Evolutionary conservation across 2,113 vertebrate genomes (phyloP).

Genomic region (Ceratotherium simum): DNA sequence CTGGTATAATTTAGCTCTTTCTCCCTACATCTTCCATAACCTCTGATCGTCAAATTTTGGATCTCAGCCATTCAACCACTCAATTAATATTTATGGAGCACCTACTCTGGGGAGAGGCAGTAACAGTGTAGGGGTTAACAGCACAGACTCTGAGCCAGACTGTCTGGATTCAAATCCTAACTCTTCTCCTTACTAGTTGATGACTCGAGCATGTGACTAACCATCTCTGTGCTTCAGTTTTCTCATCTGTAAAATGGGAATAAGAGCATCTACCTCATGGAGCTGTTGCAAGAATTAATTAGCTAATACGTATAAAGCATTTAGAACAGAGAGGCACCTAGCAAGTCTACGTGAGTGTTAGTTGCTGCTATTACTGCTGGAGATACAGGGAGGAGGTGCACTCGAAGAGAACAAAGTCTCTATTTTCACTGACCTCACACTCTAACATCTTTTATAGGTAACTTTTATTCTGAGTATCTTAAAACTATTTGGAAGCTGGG

Average conservation of each 20-base stretch:
- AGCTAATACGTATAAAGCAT: neutral
- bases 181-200: neutral
- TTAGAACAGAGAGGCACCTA: neutral
- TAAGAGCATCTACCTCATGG: neutral
- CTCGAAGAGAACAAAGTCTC: neutral
- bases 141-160: neutral
- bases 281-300: neutral
- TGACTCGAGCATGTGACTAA: neutral
- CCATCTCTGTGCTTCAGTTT: neutral
- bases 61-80: neutral
- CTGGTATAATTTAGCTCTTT: neutral
- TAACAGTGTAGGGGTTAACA: neutral
- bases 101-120: neutral
- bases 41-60: neutral
- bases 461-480: conserved; percentile 35
- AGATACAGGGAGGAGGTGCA: neutral
- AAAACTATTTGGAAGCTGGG: neutral
- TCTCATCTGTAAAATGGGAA: conserved; percentile 33
- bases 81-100: neutral
- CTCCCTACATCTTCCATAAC: neutral
- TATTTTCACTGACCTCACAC: conserved; percentile 27
- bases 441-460: neutral
- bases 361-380: neutral
- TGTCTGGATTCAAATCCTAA: conserved; percentile 21
- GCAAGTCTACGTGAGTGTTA: neutral